Conservation (phyloP, 2,113 vertebrate genomes). For the Cardinalis cardinalis region DNA sequence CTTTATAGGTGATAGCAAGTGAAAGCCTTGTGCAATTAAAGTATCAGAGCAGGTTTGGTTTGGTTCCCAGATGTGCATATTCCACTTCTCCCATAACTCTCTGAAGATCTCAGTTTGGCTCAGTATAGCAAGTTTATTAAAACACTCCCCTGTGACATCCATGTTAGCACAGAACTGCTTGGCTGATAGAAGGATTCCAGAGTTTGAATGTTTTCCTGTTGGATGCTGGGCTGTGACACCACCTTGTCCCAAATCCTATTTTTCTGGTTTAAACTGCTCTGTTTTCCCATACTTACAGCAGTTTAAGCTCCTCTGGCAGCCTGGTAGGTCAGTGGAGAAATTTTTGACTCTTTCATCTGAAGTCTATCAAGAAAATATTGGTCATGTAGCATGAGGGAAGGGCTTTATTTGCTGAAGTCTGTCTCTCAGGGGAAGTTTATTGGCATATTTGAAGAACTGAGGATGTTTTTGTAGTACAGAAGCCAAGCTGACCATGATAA, state of each 20-base stretch:
- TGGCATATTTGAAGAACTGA: constrained; percentile 21
- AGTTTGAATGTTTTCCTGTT: not conserved
- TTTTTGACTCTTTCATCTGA: not conserved
- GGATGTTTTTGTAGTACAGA: constrained; percentile 45
- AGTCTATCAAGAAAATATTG: not conserved
- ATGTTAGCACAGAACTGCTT: not conserved
- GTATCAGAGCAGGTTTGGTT: not conserved
- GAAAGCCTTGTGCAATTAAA: not conserved
- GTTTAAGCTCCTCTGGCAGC: not conserved
- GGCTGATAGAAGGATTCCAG: constrained; percentile 8
- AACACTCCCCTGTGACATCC: not conserved
- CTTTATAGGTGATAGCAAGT: not conserved
- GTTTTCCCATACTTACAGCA: not conserved
- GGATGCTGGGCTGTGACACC: not conserved
- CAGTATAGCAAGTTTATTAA: not conserved
- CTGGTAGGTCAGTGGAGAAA: not conserved
- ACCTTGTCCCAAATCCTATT: not conserved
- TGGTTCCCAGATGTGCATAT: not conserved
- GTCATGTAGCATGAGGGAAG: not conserved
- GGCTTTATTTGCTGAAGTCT: not conserved
- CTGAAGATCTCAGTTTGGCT: not conserved
- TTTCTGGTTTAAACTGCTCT: not conserved
- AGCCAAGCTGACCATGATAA: not conserved
- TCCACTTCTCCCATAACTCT: not conserved
- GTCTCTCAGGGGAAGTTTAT: not conserved